phyloP scores from a whole-genome alignment of 2,113 vertebrate genomes.

The Microcebus jonahi region DNA sequence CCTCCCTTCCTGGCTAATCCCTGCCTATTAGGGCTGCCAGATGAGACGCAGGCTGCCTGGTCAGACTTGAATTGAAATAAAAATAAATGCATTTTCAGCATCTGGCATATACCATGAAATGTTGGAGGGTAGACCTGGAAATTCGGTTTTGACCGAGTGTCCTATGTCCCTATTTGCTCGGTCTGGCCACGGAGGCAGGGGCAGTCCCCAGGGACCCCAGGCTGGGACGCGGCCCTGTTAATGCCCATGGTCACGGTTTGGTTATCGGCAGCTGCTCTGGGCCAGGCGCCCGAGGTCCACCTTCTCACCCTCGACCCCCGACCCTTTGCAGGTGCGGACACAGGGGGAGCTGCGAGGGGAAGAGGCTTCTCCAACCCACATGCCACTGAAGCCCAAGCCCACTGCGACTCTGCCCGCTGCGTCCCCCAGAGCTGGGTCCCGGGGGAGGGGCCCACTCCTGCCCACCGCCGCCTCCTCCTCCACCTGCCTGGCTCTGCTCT shows the following conservation, averaged over 20 bases:
- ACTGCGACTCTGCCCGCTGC: accelerated
- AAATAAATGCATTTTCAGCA: too few relatives aligned
- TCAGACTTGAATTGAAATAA: background rate
- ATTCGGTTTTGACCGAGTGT: background rate
- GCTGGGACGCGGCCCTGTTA: background rate
- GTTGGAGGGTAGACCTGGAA: background rate
- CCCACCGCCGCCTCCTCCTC: background rate
- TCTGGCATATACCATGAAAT: background rate
- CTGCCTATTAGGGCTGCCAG: background rate
- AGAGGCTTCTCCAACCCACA: too few relatives aligned
- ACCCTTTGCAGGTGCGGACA: background rate
- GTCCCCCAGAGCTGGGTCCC: accelerated
- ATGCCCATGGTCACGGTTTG: background rate
- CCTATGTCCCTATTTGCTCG: background rate
- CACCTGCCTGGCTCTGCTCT: background rate
- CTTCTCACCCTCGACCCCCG: background rate
- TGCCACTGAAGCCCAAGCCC: accelerated
- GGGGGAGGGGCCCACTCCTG: background rate
- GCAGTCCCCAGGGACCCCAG: background rate
- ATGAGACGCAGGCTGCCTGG: background rate
- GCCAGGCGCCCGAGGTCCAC: accelerated
- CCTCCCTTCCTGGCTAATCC: background rate
- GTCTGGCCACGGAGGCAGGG: background rate
- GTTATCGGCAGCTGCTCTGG: background rate
- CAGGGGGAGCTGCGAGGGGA: background rate